Evolutionary conservation across 2,888 invertebrate species (phyloP).

Genomic region (Ectemnius lituratus): DNA sequence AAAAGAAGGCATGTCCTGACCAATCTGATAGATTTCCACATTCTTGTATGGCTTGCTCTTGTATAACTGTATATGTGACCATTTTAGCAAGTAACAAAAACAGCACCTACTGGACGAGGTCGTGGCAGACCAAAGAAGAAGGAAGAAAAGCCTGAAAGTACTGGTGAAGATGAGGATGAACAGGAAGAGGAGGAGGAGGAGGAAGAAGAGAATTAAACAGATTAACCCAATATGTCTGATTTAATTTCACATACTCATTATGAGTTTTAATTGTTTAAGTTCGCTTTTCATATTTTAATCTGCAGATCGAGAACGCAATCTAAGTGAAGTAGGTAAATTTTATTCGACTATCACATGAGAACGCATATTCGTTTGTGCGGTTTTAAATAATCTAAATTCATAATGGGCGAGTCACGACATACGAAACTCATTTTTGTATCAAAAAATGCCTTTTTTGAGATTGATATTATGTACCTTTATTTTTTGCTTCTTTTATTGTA

Average conservation of each 20-base stretch:
- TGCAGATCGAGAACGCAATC: conserved; percentile 20
- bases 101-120: conserved; percentile 67
- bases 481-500: conserved; percentile 33
- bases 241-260: conserved; percentile 42
- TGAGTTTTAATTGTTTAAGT: conserved; percentile 40
- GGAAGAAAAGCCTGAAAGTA: conserved; percentile 76
- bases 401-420: too few relatives aligned
- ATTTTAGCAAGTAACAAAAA: conserved; percentile 64
- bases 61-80: conserved; percentile 1
- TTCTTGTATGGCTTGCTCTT: too few relatives aligned
- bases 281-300: conserved; percentile 49
- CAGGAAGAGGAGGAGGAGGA: conserved; percentile 76
- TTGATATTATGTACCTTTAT: conserved; percentile 25
- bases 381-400: too few relatives aligned
- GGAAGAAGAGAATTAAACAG: conserved; percentile 69
- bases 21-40: background rate
- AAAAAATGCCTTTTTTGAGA: conserved; percentile 3
- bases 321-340: conserved; percentile 13
- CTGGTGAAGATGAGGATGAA: conserved; percentile 76
- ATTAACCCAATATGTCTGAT: conserved; percentile 43
- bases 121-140: conserved; percentile 76
- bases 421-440: conserved; percentile 12
- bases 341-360: conserved; percentile 4
- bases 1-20: conserved; percentile 70
- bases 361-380: too few relatives aligned